phyloP scores from a whole-genome alignment of 2,888 invertebrate species.

The Cloeon dipterum region DNA sequence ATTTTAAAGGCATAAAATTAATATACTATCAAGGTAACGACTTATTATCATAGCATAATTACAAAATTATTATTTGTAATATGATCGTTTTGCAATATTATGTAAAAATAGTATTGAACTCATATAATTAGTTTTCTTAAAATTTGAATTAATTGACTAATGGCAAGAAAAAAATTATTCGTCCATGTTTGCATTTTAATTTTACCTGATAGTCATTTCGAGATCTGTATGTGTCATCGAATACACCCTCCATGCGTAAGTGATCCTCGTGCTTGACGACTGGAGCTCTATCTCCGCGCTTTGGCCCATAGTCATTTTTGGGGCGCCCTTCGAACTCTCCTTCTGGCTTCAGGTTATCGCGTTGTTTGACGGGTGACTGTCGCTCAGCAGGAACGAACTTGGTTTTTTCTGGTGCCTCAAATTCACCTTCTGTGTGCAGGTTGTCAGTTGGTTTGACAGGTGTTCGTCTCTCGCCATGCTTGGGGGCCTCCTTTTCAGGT shows the following conservation, averaged over 20 bases:
- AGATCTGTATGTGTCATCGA: conserved; percentile 13
- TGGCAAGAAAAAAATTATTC: no score
- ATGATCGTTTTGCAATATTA: no score
- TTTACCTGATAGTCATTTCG: no score
- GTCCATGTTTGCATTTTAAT: no score
- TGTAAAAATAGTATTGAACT: no score
- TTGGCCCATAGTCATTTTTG: conserved; percentile 11
- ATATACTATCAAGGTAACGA: no score
- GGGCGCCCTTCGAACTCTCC: conserved; percentile 19
- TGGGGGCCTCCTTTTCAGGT: conserved; percentile 15
- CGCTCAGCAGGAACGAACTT: conserved; percentile 16
- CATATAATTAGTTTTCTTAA: no score
- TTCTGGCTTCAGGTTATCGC: conserved; percentile 20
- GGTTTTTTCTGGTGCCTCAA: conserved; percentile 13
- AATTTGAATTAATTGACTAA: no score
- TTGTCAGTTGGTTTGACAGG: conserved; percentile 22
- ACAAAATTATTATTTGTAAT: no score
- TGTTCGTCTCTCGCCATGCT: conserved; percentile 15
- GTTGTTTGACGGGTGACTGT: conserved; percentile 11
- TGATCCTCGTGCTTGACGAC: conserved; percentile 34
- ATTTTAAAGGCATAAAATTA: no score
- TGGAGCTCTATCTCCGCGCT: conserved; percentile 6
- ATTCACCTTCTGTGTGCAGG: conserved; percentile 25
- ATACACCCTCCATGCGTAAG: conserved; percentile 44
- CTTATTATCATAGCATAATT: no score